These are phyloP conservation scores for Pyxicephalus adspersus DNA, from an alignment of 2,113 vertebrate genomes.

Conservation along the genomic window DNA sequence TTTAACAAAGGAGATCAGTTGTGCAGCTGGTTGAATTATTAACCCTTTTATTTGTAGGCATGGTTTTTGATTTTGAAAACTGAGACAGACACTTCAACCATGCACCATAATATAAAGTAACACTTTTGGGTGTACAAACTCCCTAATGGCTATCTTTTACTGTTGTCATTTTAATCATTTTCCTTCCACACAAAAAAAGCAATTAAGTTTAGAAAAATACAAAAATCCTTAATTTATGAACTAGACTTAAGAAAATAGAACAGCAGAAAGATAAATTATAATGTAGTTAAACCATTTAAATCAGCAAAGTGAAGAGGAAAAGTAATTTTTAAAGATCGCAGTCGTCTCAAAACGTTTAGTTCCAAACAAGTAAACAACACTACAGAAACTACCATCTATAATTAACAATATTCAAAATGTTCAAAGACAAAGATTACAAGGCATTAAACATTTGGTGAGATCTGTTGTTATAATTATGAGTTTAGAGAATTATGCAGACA, in stretches of 20 bases:
- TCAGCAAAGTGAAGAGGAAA: slow-evolving; percentile 41
- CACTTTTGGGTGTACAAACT: neutral
- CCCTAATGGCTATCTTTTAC: neutral
- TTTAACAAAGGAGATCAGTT: too few species aligned
- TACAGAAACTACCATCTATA: slow-evolving; percentile 49
- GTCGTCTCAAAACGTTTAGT: slow-evolving; percentile 46
- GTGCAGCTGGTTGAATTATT: too few species aligned
- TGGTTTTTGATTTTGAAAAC: too few species aligned
- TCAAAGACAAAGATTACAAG: slow-evolving; percentile 55
- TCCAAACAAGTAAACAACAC: slow-evolving; percentile 38
- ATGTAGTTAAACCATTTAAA: slow-evolving; percentile 42
- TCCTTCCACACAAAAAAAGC: neutral
- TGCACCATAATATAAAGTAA: too few species aligned
- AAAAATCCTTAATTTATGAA: slow-evolving; percentile 30
- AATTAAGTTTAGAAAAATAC: slow-evolving; percentile 13
- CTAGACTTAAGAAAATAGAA: neutral
- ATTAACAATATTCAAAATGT: slow-evolving; percentile 56
- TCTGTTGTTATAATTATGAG: slow-evolving; percentile 55
- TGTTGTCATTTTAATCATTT: neutral
- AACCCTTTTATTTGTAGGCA: too few species aligned
- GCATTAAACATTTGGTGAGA: slow-evolving; percentile 56
- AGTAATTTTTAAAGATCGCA: slow-evolving; percentile 45
- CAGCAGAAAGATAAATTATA: slow-evolving; percentile 2
- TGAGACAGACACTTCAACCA: too few species aligned
- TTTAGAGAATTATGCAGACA: slow-evolving; percentile 52